Conservation (phyloP, 37 sponge, comb jelly and placozoan species). For the Beroe forskalii region DNA sequence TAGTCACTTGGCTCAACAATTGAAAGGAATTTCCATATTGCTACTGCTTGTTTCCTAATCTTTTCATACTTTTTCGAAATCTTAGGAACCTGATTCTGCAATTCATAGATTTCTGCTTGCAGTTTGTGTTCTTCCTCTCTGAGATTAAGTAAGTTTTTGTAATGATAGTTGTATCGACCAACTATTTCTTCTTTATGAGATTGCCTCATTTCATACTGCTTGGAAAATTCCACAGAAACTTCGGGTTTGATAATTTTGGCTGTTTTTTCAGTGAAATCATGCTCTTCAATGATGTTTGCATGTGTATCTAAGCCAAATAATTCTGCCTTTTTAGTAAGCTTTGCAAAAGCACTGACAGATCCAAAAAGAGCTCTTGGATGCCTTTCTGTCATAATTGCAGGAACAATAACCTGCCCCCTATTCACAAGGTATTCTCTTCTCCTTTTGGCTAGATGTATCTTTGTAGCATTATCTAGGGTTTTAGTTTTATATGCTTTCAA, state of each 20-base stretch:
- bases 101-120: constrained; percentile 22
- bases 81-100: neutral
- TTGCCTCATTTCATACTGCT: constrained; percentile 6
- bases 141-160: neutral
- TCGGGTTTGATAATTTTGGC: neutral
- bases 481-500: neutral
- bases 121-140: constrained; percentile 58
- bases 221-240: constrained; percentile 1
- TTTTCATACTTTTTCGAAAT: constrained; percentile 10
- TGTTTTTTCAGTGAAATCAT: neutral
- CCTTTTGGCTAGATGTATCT: neutral
- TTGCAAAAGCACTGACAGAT: constrained; percentile 12
- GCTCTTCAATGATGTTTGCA: neutral
- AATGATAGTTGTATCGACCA: neutral
- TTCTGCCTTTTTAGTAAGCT: constrained; percentile 43
- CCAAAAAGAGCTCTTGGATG: constrained; percentile 63
- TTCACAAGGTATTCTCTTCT: neutral
- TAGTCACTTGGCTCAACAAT: constrained; percentile 19
- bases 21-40: constrained; percentile 51
- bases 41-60: constrained; percentile 15
- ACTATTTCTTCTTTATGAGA: neutral
- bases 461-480: neutral
- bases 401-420: neutral
- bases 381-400: constrained; percentile 49
- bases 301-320: constrained; percentile 47